Percentiles rank a stretch among this genome's conserved stretches.
Evolutionary conservation across 2,888 invertebrate genomes (phyloP).

Genomic region (Dryadula phaetusa): DNA sequence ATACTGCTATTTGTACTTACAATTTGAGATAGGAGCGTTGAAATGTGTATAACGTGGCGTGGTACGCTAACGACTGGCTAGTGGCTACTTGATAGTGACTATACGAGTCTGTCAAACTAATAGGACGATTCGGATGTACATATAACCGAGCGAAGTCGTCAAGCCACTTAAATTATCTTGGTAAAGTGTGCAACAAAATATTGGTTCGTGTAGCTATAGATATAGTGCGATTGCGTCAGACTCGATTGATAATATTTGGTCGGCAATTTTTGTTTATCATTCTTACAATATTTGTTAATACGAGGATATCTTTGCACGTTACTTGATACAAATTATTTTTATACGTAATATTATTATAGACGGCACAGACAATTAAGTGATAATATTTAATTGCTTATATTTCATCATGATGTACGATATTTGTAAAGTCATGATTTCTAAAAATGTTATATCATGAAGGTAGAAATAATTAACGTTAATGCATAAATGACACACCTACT

Average conservation of each 20-base stretch:
- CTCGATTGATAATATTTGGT: slow-evolving; percentile 9
- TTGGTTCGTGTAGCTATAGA: slow-evolving; percentile 4
- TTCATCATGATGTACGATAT: too few species aligned
- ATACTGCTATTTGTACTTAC: slow-evolving; percentile 30
- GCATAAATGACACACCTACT: too few species aligned
- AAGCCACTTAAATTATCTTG: slow-evolving; percentile 33
- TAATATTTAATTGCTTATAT: too few species aligned
- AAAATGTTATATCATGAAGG: too few species aligned
- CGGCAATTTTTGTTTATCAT: background rate
- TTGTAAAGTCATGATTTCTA: too few species aligned
- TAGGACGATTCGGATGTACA: slow-evolving; percentile 31
- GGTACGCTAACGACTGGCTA: slow-evolving; percentile 35
- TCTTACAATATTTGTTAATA: background rate
- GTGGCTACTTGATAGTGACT: slow-evolving; percentile 20
- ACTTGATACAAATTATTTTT: background rate
- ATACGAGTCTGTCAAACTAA: slow-evolving; percentile 19
- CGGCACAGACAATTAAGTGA: too few species aligned
- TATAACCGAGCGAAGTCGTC: slow-evolving; percentile 31
- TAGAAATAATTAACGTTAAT: too few species aligned
- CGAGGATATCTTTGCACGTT: background rate
- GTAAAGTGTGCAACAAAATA: slow-evolving; percentile 13
- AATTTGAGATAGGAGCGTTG: slow-evolving; percentile 2
- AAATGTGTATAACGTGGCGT: slow-evolving; percentile 27
- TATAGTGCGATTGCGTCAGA: slow-evolving; percentile 6
- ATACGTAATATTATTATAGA: background rate